Evolutionary conservation across 2,888 invertebrate genomes (phyloP).

Genomic region (Mesochorus sp.): DNA sequence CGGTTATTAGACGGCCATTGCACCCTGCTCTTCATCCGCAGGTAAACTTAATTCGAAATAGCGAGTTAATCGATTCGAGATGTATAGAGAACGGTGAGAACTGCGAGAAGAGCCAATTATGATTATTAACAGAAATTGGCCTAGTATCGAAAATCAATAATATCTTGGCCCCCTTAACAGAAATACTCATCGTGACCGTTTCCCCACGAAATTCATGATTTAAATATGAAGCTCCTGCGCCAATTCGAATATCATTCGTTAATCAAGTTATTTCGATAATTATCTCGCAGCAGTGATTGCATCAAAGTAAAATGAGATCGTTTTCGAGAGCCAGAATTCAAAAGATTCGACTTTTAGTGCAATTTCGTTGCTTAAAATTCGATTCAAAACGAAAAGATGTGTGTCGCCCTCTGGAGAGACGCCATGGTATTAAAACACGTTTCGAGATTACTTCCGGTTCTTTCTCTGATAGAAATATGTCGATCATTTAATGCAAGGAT

Average conservation of each 20-base stretch:
- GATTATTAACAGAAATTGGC: conserved; percentile 32
- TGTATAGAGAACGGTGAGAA: neutral
- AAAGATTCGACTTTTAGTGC: too few relatives aligned
- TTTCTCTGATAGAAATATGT: too few relatives aligned
- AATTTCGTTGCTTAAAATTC: too few relatives aligned
- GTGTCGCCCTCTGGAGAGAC: neutral
- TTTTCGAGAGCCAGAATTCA: too few relatives aligned
- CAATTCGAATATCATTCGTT: too few relatives aligned
- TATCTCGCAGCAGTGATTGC: too few relatives aligned
- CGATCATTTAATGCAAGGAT: too few relatives aligned
- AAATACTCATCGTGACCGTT: neutral
- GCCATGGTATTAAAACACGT: too few relatives aligned
- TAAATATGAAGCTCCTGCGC: neutral
- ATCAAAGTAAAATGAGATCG: too few relatives aligned
- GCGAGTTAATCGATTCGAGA: conserved; percentile 25
- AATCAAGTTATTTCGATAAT: too few relatives aligned
- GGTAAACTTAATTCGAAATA: neutral
- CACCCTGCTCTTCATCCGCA: neutral
- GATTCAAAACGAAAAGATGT: neutral
- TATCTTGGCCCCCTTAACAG: conserved; percentile 6
- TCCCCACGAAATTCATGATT: too few relatives aligned
- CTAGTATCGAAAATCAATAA: conserved; percentile 41
- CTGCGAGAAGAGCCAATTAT: conserved; percentile 15
- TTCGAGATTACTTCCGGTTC: too few relatives aligned
- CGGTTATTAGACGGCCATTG: neutral